A percentile compares a stretch with the other conserved stretches of the same genome.
These are phyloP conservation scores for Amphilophus citrinellus DNA, from an alignment of 2,113 vertebrate genomes.

Conservation along the genomic window DNA sequence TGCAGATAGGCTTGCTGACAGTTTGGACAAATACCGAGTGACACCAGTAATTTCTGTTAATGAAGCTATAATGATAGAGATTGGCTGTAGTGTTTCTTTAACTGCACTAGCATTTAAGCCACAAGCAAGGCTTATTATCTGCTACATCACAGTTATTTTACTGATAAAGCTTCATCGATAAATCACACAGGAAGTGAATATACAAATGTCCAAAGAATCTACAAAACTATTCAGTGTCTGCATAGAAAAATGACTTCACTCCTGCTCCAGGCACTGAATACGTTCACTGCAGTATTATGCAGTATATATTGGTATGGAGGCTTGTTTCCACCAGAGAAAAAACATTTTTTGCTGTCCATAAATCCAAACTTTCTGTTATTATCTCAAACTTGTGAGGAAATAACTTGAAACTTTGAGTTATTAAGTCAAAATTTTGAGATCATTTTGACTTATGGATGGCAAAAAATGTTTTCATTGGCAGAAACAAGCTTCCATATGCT, in stretches of 20 bases:
- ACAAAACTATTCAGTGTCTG: neutral
- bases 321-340: too few species aligned
- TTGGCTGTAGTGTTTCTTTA: neutral
- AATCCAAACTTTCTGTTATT: too few species aligned
- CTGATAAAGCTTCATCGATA: slow-evolving; percentile 11
- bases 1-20: neutral
- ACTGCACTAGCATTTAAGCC: neutral
- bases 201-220: slow-evolving; percentile 14
- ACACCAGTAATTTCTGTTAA: neutral
- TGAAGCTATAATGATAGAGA: neutral
- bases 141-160: neutral
- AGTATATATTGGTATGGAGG: neutral
- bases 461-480: too few species aligned
- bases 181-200: slow-evolving; percentile 30
- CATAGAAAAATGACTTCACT: neutral
- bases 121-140: neutral
- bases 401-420: too few species aligned
- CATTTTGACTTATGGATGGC: too few species aligned
- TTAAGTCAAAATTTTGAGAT: too few species aligned
- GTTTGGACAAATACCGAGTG: neutral
- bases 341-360: too few species aligned
- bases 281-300: slow-evolving; percentile 1
- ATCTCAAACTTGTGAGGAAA: too few species aligned
- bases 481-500: too few species aligned
- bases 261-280: slow-evolving; percentile 23